These are phyloP conservation scores for Falcaria lacertinaria DNA, from an alignment of 2,888 invertebrate genomes.

Conservation along the genomic window DNA sequence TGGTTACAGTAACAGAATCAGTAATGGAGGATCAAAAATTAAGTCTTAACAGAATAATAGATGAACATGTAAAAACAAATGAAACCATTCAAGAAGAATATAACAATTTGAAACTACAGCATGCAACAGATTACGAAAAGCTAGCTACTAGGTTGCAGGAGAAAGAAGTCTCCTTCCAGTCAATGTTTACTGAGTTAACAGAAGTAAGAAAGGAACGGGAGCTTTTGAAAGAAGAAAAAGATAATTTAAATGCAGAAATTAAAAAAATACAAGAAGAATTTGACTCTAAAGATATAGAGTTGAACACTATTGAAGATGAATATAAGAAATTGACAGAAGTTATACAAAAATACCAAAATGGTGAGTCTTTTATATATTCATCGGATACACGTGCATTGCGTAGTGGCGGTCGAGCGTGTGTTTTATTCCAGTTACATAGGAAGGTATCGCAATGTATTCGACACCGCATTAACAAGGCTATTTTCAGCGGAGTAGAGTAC, in stretches of 20 bases:
- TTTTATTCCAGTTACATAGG: not conserved
- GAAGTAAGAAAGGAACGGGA: constrained; percentile 21
- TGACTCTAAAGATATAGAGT: constrained; percentile 14
- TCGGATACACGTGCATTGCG: not conserved
- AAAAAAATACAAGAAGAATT: constrained; percentile 21
- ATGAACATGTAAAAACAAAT: constrained; percentile 34
- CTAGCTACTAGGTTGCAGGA: constrained; percentile 26
- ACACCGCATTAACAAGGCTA: not conserved
- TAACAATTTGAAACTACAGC: constrained; percentile 19
- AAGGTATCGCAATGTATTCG: not conserved
- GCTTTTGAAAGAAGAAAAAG: constrained; percentile 18
- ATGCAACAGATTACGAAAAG: constrained; percentile 21
- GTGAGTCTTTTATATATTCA: constrained; percentile 22
- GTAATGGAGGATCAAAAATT: constrained; percentile 57
- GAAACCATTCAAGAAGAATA: constrained; percentile 34
- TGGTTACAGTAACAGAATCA: constrained; percentile 57
- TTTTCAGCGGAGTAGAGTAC: not conserved
- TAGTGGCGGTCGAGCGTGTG: not conserved
- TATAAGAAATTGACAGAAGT: constrained; percentile 18
- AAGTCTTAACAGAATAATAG: constrained; percentile 34
- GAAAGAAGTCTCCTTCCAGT: constrained; percentile 25
- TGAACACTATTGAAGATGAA: constrained; percentile 22
- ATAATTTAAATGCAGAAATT: constrained; percentile 16
- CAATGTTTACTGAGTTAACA: constrained; percentile 24
- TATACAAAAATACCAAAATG: constrained; percentile 27